Base-by-base conservation (phyloP, 2,888 invertebrate genomes). In the Notodonta dromedarius region DNA sequence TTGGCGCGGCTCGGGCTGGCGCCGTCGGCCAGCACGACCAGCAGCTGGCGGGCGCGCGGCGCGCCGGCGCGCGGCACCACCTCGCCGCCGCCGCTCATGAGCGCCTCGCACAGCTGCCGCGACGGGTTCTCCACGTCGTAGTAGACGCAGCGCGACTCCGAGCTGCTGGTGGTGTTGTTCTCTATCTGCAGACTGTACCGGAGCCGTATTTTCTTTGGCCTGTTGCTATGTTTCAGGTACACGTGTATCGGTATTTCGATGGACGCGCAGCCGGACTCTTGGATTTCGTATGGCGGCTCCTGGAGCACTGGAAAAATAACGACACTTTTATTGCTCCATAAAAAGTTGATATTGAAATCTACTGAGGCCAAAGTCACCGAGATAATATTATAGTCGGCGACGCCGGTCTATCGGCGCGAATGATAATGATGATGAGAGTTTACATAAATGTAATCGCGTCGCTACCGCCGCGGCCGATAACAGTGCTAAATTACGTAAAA, bases 241-340 rank as follows among this genome's bases (percentile, higher is more conserved):
- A 93, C 90, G 82, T 93, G 87, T 59, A 93, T 93, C 48, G 93
- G 93, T 76, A 93, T 90, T 57, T 92, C 90, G 61, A 92, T 88
- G 35, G 93, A 93, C 35, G 90, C 87, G 78, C 88, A 89, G 56
- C 93, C 93, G 46, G 93, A 91, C 80, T 93, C 93, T 82, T 92
- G 90, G 73, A 93, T 92, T 83, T 93, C 93, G 84, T 93, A 93
- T 68, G 93, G 93, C 76, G 93, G 93, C 84, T 91, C 93, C 84
- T 92, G 93, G 67, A 91, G 85, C 65, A 93, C 93, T 93, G 90
- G 61, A 88, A 87, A 70, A 63, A 66, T 70, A 73, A 73, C 62
- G 71, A 66, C 61, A 70, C 71, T 65, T 70, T 62, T 74, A 76
- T 77, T 74, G 70, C 73, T 75, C 65, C 71, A 74, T 75, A 73